Percentiles rank a stretch among this genome's conserved stretches.
Conservation (phyloP, 1,140 invertebrate genomes). For the Oreohelix idahoensis region DNA sequence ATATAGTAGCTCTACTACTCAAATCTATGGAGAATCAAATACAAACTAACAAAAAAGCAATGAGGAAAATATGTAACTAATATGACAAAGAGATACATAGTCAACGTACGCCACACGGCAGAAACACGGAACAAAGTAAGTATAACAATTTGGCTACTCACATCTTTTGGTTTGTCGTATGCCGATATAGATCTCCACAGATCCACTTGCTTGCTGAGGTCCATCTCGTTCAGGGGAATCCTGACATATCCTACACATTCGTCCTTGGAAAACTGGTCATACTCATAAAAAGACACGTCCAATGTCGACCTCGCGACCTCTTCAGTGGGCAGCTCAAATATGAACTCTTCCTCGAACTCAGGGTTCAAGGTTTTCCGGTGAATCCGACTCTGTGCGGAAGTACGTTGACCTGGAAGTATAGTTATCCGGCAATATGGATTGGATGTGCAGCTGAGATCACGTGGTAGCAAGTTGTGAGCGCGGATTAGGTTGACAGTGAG, state of each 20-base stretch:
- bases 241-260: conserved; percentile 69
- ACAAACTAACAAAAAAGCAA: no score
- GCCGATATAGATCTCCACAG: conserved; percentile 67
- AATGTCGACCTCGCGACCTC: conserved; percentile 58
- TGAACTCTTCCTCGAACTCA: conserved; percentile 73
- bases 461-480: conserved; percentile 65
- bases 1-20: no score
- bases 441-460: conserved; percentile 65
- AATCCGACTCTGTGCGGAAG: conserved; percentile 68
- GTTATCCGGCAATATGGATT: conserved; percentile 69
- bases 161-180: conserved; percentile 61
- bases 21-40: no score
- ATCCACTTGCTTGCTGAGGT: conserved; percentile 62
- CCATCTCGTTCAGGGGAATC: conserved; percentile 61
- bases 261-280: conserved; percentile 69
- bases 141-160: conserved; percentile 53
- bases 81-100: no score
- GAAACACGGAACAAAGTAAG: no score
- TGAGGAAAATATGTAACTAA: no score
- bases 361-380: conserved; percentile 80
- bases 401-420: conserved; percentile 60
- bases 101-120: no score
- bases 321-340: conserved; percentile 65
- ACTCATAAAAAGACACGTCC: conserved; percentile 69
- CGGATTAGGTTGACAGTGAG: conserved; percentile 68